Base-by-base conservation (phyloP, 1,140 invertebrate genomes). In the Mercenaria mercenaria region DNA sequence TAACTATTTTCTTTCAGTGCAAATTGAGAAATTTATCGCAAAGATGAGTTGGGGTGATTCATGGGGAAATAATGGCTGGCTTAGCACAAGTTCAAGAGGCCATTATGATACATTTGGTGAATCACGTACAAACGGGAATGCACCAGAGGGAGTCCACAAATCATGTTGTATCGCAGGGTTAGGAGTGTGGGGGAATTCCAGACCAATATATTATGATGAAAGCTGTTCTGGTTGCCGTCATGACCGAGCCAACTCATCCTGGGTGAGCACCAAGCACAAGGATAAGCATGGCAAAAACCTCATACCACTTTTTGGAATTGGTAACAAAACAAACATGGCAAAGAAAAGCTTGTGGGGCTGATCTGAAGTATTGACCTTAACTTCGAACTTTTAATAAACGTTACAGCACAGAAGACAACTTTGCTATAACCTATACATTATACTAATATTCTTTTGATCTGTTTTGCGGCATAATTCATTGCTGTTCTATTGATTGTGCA, bases 181-280 rank as follows among this genome's bases (percentile, higher is more conserved):
- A 11, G 29, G 77, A 29, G 26, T 13, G 6, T 82, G 52, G 52
- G 79, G 79, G 0, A 34, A 41, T 26, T 32, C 20, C n/a, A 56
- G 79, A 37, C 23, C 23, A 4, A 26, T 15, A 2, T 52, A 37
- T 61, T 56, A n/a, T n/a, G n/a, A n/a, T n/a, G n/a, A n/a, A n/a
- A n/a, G n/a, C n/a, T n/a, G n/a, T n/a, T n/a, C n/a, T 32, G 79
- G 79, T 15, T 82, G 79, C 34, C 10, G 79, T 15, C 79, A 64
- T 41, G 79, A 82, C 4, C 20, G 52, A 23, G 34, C 76, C 1
- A 79, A 29, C 0, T 50, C 76, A 34, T 56, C 76, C 41, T 79
- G 41, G 76, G 39, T 10, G 26, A 39, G 34, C 13, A 23, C 13
- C 4, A 64, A 64, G 20, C 10, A 23, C 8, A n/a, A 8, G 11